phyloP scores from a whole-genome alignment of 2,888 invertebrate species.

The Tillus elongatus region DNA sequence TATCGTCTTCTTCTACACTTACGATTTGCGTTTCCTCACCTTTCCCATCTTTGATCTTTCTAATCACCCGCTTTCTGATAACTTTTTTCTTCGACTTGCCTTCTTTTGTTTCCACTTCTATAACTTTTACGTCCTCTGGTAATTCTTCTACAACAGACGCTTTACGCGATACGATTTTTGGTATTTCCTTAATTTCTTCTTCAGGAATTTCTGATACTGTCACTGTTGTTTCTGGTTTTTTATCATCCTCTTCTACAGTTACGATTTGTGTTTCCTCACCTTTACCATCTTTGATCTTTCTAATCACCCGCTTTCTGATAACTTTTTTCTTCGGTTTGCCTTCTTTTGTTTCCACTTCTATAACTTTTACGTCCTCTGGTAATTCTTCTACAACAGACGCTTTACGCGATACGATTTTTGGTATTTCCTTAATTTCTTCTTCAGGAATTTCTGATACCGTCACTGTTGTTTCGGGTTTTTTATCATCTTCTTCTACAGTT shows the following conservation, averaged over 20 bases:
- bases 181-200: slow-evolving; percentile 8
- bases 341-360: slow-evolving; percentile 17
- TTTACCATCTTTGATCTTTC: slow-evolving; percentile 34
- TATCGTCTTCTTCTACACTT: slow-evolving; percentile 36
- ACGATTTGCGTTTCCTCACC: slow-evolving; percentile 41
- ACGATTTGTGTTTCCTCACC: slow-evolving; percentile 37
- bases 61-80: slow-evolving; percentile 32
- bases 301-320: slow-evolving; percentile 37
- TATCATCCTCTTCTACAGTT: slow-evolving; percentile 23
- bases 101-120: slow-evolving; percentile 34
- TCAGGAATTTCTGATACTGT: slow-evolving; percentile 21
- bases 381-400: slow-evolving; percentile 18
- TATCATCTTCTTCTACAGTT: slow-evolving; percentile 40
- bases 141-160: slow-evolving; percentile 26
- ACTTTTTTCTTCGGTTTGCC: slow-evolving; percentile 28
- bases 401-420: background rate
- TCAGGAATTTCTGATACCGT: slow-evolving; percentile 18
- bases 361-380: slow-evolving; percentile 27
- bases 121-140: slow-evolving; percentile 30
- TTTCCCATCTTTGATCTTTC: slow-evolving; percentile 38
- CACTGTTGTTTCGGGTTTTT: slow-evolving; percentile 39
- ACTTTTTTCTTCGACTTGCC: slow-evolving; percentile 37
- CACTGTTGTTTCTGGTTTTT: slow-evolving; percentile 25
- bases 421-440: slow-evolving; percentile 14
- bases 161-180: slow-evolving; percentile 8